These are phyloP conservation scores for Alcis repandata DNA, from an alignment of 2,888 invertebrate species.

Conservation along the genomic window DNA sequence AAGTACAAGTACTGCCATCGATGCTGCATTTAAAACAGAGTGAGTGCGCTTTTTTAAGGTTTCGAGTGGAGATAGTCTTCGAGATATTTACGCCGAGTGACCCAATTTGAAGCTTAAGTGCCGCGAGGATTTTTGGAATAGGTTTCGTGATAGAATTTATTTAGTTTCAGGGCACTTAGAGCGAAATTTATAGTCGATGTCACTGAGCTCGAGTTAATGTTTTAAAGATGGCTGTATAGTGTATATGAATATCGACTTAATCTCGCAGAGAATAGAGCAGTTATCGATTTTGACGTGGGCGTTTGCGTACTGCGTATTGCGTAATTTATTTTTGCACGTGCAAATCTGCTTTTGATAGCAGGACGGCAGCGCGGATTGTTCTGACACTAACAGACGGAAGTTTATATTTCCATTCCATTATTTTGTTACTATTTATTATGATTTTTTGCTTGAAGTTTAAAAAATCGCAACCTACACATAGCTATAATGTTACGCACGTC, in stretches of 20 bases:
- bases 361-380: background rate
- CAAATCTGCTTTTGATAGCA: conserved; percentile 16
- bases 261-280: background rate
- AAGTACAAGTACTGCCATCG: conserved; percentile 39
- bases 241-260: background rate
- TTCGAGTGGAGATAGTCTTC: conserved; percentile 38
- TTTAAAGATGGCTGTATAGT: background rate
- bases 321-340: conserved; percentile 17
- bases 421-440: background rate
- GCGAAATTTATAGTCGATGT: conserved; percentile 17
- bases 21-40: conserved; percentile 41
- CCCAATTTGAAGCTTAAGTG: conserved; percentile 44
- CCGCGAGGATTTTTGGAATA: conserved; percentile 28
- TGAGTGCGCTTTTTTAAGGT: conserved; percentile 41
- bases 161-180: conserved; percentile 12
- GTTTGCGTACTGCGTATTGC: background rate
- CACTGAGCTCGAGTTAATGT: background rate
- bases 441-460: background rate
- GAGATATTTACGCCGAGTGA: conserved; percentile 42
- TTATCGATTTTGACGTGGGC: conserved; percentile 9
- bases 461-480: background rate
- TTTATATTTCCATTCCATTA: background rate
- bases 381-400: conserved; percentile 5
- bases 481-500: too few relatives aligned
- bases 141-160: conserved; percentile 26